Percentiles rank a stretch among this genome's conserved stretches.
phyloP scores from a whole-genome alignment of 2,888 invertebrate genomes.

The Holacanthella duospinosa region DNA sequence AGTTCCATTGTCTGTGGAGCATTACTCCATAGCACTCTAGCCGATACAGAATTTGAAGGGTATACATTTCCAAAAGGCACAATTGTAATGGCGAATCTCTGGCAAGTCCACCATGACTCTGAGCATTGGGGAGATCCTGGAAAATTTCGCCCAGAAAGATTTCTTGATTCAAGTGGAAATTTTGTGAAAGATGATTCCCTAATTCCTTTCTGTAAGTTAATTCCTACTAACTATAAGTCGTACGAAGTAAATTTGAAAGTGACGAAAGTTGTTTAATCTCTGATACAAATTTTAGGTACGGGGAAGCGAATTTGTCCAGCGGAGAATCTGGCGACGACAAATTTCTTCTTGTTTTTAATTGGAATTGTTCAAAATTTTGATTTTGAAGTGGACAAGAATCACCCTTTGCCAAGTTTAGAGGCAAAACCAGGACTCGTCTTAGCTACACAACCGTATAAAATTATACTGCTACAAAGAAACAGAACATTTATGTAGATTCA shows the following conservation, averaged over 20 bases:
- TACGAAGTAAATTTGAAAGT: too few relatives aligned
- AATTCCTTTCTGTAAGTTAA: slow-evolving; percentile 45
- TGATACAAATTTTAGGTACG: too few relatives aligned
- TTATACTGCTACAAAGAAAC: neutral
- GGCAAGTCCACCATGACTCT: slow-evolving; percentile 50
- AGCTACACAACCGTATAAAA: slow-evolving; percentile 2
- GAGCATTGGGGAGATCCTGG: slow-evolving; percentile 53
- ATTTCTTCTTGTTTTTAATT: slow-evolving; percentile 51
- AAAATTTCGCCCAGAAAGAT: slow-evolving; percentile 54
- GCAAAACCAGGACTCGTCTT: slow-evolving; percentile 5
- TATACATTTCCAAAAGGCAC: slow-evolving; percentile 42
- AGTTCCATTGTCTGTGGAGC: slow-evolving; percentile 25
- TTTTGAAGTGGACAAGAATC: slow-evolving; percentile 43
- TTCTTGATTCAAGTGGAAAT: slow-evolving; percentile 42
- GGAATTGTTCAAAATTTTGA: slow-evolving; percentile 51
- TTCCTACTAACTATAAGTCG: slow-evolving; percentile 58
- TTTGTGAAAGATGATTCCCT: slow-evolving; percentile 15
- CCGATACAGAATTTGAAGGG: slow-evolving; percentile 16
- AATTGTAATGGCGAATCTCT: slow-evolving; percentile 47
- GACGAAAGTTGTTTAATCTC: slow-evolving; percentile 33
- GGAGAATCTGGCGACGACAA: slow-evolving; percentile 53
- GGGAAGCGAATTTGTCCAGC: slow-evolving; percentile 56
- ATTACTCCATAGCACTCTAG: slow-evolving; percentile 26
- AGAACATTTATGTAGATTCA: too few relatives aligned
- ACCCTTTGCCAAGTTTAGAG: neutral